These are phyloP conservation scores for Poecilia latipinna DNA, from an alignment of 2,113 vertebrate genomes.

Conservation along the genomic window DNA sequence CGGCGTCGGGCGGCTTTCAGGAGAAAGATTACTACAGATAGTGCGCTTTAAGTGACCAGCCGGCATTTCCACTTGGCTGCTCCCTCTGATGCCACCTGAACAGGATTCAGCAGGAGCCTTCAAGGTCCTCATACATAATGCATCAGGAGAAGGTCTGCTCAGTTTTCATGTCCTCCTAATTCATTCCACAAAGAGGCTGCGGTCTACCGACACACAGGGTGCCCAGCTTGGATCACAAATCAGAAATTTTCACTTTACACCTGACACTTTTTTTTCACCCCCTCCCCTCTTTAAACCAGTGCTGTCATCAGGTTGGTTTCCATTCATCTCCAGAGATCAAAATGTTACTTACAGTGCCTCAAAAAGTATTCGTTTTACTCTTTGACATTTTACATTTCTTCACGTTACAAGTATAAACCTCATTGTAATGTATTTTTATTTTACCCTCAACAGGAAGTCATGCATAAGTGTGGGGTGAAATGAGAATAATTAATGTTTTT, in stretches of 20 bases:
- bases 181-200: constrained; percentile 66
- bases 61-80: constrained; percentile 75
- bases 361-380: too few relatives aligned
- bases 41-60: constrained; percentile 73
- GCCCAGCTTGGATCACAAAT: constrained; percentile 28
- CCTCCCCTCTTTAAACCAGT: not conserved
- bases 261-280: not conserved
- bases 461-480: not conserved
- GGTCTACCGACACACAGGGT: constrained; percentile 36
- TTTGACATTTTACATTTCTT: not conserved
- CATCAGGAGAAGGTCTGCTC: constrained; percentile 70
- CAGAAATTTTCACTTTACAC: constrained; percentile 32
- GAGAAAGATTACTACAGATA: constrained; percentile 71
- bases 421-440: not conserved
- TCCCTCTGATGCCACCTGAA: constrained; percentile 76
- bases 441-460: not conserved
- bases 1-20: constrained; percentile 49
- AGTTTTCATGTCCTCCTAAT: constrained; percentile 76
- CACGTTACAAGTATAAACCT: not conserved
- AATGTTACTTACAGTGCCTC: not conserved
- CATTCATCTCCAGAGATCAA: constrained; percentile 1
- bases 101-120: constrained; percentile 73
- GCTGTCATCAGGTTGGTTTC: not conserved
- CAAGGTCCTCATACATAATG: constrained; percentile 77
- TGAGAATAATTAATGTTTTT: not conserved